phyloP scores from a whole-genome alignment of 2,888 invertebrate genomes.

The Philhelius pedissequus region DNA sequence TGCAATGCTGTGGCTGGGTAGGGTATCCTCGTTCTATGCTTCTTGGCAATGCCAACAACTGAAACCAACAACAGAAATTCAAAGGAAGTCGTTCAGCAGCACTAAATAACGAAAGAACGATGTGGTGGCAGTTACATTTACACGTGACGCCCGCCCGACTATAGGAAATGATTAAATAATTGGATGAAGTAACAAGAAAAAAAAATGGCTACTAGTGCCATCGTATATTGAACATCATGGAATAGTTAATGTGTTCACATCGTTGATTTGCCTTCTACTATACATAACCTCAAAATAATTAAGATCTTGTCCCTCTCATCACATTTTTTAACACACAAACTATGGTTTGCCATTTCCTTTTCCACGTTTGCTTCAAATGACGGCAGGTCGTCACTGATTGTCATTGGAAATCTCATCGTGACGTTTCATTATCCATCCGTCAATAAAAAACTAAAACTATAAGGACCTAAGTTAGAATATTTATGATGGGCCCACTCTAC shows the following conservation, averaged over 20 bases:
- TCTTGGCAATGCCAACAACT: conserved; percentile 11
- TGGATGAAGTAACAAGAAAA: conserved; percentile 25
- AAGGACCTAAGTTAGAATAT: conserved; percentile 46
- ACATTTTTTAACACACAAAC: background rate
- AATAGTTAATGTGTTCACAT: conserved; percentile 59
- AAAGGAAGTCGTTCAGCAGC: conserved; percentile 60
- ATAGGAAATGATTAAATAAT: conserved; percentile 68
- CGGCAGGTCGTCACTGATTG: background rate
- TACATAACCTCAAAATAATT: conserved; percentile 57
- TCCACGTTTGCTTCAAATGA: background rate
- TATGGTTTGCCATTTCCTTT: background rate
- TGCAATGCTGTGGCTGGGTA: conserved; percentile 52
- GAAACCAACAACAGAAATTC: background rate
- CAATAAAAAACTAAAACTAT: conserved; percentile 67
- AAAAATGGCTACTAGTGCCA: conserved; percentile 29
- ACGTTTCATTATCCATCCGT: conserved; percentile 49
- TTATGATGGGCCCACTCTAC: conserved; percentile 29
- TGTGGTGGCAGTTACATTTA: conserved; percentile 53
- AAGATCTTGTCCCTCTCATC: background rate
- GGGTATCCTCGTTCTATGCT: conserved; percentile 30
- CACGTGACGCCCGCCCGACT: conserved; percentile 65
- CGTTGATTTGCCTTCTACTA: conserved; percentile 59
- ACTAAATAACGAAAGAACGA: conserved; percentile 57
- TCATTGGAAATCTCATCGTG: conserved; percentile 22
- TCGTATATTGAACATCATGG: conserved; percentile 2